phyloP scores from a whole-genome alignment of 2,888 invertebrate genomes.

The Eledona agricola region DNA sequence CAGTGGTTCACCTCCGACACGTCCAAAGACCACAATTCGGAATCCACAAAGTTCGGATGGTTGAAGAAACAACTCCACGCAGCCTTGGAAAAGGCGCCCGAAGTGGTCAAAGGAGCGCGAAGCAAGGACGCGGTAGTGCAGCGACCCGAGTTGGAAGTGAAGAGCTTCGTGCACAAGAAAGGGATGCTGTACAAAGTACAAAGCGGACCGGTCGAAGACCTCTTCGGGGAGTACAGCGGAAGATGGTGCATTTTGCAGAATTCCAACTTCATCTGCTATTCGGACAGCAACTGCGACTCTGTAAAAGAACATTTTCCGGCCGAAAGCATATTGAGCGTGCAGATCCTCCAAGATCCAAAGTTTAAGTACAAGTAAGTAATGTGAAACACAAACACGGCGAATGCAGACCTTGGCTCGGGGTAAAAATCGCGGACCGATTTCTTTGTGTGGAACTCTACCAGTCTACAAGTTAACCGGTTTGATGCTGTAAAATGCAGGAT shows the following conservation, averaged over 20 bases:
- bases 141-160: constrained; percentile 65
- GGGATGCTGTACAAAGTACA: constrained; percentile 70
- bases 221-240: constrained; percentile 79
- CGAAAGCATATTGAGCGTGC: constrained; percentile 72
- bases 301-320: constrained; percentile 76
- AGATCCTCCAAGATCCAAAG: constrained; percentile 68
- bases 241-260: constrained; percentile 77
- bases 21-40: constrained; percentile 30
- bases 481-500: constrained; percentile 24
- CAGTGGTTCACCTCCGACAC: constrained; percentile 52
- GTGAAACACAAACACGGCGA: too few species aligned
- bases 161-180: constrained; percentile 66
- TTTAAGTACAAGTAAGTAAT: constrained; percentile 59
- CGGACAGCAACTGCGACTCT: constrained; percentile 74
- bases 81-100: constrained; percentile 66
- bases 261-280: constrained; percentile 76
- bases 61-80: constrained; percentile 56
- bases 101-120: constrained; percentile 55
- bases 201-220: constrained; percentile 73
- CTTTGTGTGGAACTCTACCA: too few species aligned
- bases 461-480: too few species aligned
- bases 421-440: too few species aligned
- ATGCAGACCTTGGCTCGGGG: too few species aligned
- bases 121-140: constrained; percentile 59
- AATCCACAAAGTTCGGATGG: constrained; percentile 60